These are phyloP conservation scores for Vanessa cardui DNA, from an alignment of 2,888 invertebrate genomes.

Conservation along the genomic window DNA sequence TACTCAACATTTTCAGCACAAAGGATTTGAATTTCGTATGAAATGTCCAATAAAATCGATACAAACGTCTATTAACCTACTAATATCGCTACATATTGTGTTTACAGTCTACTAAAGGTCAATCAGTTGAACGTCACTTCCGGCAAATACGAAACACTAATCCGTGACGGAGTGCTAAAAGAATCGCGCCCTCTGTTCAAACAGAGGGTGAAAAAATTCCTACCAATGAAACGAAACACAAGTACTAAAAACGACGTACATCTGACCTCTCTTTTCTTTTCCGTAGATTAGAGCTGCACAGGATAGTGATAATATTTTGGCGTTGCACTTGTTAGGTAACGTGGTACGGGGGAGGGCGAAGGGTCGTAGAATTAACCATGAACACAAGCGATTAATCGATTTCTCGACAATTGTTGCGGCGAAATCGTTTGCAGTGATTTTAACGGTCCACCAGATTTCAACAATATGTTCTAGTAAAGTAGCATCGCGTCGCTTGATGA, in stretches of 20 bases:
- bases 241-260: not conserved
- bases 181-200: slow-evolving; percentile 44
- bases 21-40: too few relatives aligned
- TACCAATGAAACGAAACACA: slow-evolving; percentile 21
- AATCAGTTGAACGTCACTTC: slow-evolving; percentile 47
- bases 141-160: slow-evolving; percentile 47
- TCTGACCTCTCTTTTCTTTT: slow-evolving; percentile 15
- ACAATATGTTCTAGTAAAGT: not conserved
- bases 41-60: slow-evolving; percentile 11
- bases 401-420: slow-evolving; percentile 49
- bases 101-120: slow-evolving; percentile 44
- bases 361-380: slow-evolving; percentile 44
- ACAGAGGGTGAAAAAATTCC: slow-evolving; percentile 43
- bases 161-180: slow-evolving; percentile 46
- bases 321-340: not conserved
- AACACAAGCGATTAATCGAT: slow-evolving; percentile 55
- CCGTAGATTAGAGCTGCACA: not conserved
- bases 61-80: slow-evolving; percentile 29
- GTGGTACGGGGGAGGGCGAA: slow-evolving; percentile 41
- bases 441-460: slow-evolving; percentile 35
- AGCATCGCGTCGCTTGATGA: too few relatives aligned
- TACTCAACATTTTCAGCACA: too few relatives aligned
- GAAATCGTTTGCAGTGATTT: slow-evolving; percentile 42
- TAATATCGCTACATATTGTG: slow-evolving; percentile 39
- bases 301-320: not conserved